These are phyloP conservation scores for Hydrocynus forskahlii DNA, from an alignment of 2,797 vertebrate species.

Conservation along the genomic window DNA sequence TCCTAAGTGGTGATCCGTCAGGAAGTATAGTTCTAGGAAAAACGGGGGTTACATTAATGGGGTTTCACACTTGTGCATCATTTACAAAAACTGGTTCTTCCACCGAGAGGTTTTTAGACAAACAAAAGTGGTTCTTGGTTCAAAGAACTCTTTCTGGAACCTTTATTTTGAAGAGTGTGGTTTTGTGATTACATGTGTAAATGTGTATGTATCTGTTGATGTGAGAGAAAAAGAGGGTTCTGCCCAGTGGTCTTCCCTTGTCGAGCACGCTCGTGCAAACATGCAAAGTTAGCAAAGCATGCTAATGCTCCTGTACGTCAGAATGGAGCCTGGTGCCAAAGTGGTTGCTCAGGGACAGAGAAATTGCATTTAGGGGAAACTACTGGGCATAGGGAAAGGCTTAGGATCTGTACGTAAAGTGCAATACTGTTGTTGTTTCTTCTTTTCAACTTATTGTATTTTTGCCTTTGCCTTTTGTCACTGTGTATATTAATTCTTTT, in stretches of 20 bases:
- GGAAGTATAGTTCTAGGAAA: not conserved
- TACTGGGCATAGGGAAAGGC: constrained; percentile 69
- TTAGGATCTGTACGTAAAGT: constrained; percentile 75
- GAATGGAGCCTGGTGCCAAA: constrained; percentile 44
- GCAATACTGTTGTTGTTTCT: constrained; percentile 76
- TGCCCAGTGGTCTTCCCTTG: constrained; percentile 59
- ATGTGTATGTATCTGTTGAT: constrained; percentile 23
- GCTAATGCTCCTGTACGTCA: constrained; percentile 34
- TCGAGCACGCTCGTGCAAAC: constrained; percentile 35
- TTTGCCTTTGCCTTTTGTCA: constrained; percentile 34
- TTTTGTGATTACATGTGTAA: constrained; percentile 38
- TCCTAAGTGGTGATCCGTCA: not conserved
- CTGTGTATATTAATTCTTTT: constrained; percentile 52
- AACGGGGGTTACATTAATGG: not conserved
- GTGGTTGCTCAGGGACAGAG: constrained; percentile 34
- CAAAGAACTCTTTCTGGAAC: not conserved
- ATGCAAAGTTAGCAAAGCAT: not conserved
- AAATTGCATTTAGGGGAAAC: constrained; percentile 56
- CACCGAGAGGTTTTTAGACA: not conserved
- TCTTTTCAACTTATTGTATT: constrained; percentile 23
- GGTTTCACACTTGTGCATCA: not conserved
- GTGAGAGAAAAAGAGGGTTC: constrained; percentile 50
- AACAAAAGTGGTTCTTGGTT: not conserved
- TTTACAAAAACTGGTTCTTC: not conserved
- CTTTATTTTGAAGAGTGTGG: constrained; percentile 27